Conservation (phyloP, 2,888 invertebrate genomes). For the Apamea sordens region DNA sequence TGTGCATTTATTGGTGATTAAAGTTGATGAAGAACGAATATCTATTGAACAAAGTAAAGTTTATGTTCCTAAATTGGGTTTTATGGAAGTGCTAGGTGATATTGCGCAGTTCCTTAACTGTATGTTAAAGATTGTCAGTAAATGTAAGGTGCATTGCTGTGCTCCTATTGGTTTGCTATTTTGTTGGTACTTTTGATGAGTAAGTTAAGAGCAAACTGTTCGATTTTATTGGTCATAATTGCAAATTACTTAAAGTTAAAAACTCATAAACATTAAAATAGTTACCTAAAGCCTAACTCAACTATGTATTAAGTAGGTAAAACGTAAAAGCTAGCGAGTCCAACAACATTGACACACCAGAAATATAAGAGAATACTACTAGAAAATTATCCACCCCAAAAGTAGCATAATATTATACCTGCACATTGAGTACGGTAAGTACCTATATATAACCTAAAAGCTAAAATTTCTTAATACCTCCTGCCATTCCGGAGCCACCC, state of each 20-base stretch:
- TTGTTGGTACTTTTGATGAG: background rate
- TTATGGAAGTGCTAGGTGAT: conserved; percentile 54
- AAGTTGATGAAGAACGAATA: conserved; percentile 72
- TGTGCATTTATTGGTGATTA: conserved; percentile 73
- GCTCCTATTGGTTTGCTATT: conserved; percentile 6
- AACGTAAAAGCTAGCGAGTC: background rate
- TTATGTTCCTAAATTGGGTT: conserved; percentile 64
- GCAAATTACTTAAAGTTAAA: background rate
- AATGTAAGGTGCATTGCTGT: background rate
- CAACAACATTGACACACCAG: conserved; percentile 3
- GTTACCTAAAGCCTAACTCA: background rate
- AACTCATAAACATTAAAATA: background rate
- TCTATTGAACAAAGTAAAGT: conserved; percentile 69
- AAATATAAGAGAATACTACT: background rate
- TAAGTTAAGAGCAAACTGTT: background rate
- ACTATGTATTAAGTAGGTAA: background rate
- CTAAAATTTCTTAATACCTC: conserved; percentile 85
- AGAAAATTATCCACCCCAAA: conserved; percentile 26
- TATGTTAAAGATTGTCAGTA: conserved; percentile 19
- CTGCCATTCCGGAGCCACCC: conserved; percentile 77
- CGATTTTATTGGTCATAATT: conserved; percentile 6
- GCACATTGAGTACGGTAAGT: conserved; percentile 43
- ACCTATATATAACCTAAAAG: conserved; percentile 60
- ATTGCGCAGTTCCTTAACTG: conserved; percentile 5
- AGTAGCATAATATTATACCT: conserved; percentile 39